phyloP scores from a whole-genome alignment of 2,797 vertebrate genomes.

The Notolabrus celidotus region DNA sequence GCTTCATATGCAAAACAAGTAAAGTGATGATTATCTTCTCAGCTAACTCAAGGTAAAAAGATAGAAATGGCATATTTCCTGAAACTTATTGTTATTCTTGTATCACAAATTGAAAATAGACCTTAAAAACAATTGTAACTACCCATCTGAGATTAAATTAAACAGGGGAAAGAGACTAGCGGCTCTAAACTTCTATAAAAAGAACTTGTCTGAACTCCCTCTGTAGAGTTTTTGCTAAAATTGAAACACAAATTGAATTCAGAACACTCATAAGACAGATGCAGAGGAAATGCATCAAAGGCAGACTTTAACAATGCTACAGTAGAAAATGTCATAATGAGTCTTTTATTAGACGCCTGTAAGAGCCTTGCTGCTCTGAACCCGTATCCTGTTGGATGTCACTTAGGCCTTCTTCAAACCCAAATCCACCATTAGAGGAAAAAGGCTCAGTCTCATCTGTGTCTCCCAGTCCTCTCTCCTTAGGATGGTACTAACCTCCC shows the following conservation, averaged over 20 bases:
- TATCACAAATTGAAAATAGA: no score
- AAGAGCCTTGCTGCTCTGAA: slow-evolving; percentile 39
- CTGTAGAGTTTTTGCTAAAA: neutral
- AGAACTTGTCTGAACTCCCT: no score
- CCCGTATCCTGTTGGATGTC: slow-evolving; percentile 50
- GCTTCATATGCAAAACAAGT: no score
- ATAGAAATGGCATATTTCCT: no score
- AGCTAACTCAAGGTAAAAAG: no score
- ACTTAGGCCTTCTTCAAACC: slow-evolving; percentile 55
- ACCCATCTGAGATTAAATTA: no score
- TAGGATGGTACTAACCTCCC: slow-evolving; percentile 72
- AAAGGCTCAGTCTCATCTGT: slow-evolving; percentile 65
- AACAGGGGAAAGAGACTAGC: no score
- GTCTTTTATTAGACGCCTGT: slow-evolving; percentile 33
- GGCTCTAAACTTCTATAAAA: no score
- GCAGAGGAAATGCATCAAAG: neutral
- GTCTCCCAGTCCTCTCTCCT: slow-evolving; percentile 47
- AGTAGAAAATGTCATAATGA: slow-evolving; percentile 6
- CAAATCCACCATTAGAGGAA: slow-evolving; percentile 63
- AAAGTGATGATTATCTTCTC: no score
- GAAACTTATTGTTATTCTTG: no score
- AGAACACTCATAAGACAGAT: no score
- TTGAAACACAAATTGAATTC: neutral
- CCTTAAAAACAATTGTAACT: no score
- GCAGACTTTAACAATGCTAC: neutral